Base-by-base conservation (phyloP, 2,797 vertebrate species). In the Acomys russatus region DNA sequence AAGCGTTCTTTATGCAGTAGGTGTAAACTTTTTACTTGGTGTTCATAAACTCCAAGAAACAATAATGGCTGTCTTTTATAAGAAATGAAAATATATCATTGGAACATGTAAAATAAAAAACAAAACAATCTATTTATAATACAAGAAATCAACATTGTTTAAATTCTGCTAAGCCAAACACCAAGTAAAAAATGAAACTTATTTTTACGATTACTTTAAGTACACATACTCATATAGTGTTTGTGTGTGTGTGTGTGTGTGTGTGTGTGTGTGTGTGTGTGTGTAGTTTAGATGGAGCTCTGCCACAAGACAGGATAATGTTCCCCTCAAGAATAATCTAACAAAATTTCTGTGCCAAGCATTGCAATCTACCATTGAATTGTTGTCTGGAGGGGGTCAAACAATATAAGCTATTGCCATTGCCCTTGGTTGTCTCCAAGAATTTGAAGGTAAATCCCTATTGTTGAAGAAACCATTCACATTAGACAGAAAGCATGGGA, bases 1-100 rank as follows among this genome's bases (percentile, higher is more conserved):
- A 49, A 96, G 35, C 7, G 73, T 94, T 94, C 10, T 92, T 94
- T 73, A n/a, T 79, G 20, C 49, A 9, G 54, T 3, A 64, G 61
- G 49, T 20, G 15, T 18, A 88, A 70, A 44, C 80, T 68, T 76
- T 84, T 88, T 74, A 88, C 23, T 63, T 87, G 74, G 12, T 79
- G 35, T 23, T 73, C 44, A 44, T 44, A 44, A 44, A 44, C 44
- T 44, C 44, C 44, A 44, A 44, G 44, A 44, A 44, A 44, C 44
- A 44, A 44, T 44, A 44, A 44, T 44, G 44, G 44, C 44, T 44
- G 44, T 44, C 44, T 44, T 44, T 44, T 44, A 44, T 44, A 44
- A 44, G 44, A 44, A 44, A 44, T 44, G 44, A 44, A 44, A 44
- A 44, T 44, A 44, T 44, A 44, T 44, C 44, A 44, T 44, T 44